These are phyloP conservation scores for Drosophila cardini DNA, from an alignment of 1,140 invertebrate genomes.

Conservation along the genomic window DNA sequence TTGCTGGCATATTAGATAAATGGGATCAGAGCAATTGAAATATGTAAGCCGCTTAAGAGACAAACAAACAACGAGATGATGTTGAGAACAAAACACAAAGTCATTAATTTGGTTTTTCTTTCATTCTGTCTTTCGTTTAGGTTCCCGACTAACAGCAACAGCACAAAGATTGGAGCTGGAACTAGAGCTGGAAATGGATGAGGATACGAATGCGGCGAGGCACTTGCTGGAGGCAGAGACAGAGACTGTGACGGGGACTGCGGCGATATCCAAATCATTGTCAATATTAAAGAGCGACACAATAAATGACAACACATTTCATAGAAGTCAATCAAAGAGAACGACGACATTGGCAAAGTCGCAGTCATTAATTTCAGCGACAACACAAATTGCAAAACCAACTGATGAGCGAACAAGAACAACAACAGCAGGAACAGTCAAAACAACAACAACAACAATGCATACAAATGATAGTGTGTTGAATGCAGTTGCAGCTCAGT, in stretches of 20 bases:
- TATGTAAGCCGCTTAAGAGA: slow-evolving; percentile 54
- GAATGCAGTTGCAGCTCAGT: slow-evolving; percentile 23
- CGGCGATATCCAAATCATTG: slow-evolving; percentile 46
- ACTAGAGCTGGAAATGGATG: neutral
- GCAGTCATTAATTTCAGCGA: slow-evolving; percentile 69
- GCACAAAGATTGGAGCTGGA: neutral
- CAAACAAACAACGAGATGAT: slow-evolving; percentile 11
- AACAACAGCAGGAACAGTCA: slow-evolving; percentile 21
- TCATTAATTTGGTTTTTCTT: slow-evolving; percentile 68
- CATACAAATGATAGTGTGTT: slow-evolving; percentile 21
- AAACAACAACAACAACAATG: slow-evolving; percentile 28
- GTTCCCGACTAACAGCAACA: slow-evolving; percentile 10
- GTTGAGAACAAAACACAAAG: slow-evolving; percentile 66
- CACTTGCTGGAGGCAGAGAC: neutral
- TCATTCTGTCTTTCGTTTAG: slow-evolving; percentile 37
- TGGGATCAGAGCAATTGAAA: slow-evolving; percentile 70
- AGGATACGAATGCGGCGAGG: neutral
- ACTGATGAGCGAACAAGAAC: slow-evolving; percentile 28
- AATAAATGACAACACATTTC: slow-evolving; percentile 74
- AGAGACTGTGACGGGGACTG: slow-evolving; percentile 21
- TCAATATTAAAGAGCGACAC: slow-evolving; percentile 73
- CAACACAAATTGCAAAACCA: slow-evolving; percentile 68
- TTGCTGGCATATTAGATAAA: slow-evolving; percentile 72
- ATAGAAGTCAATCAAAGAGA: slow-evolving; percentile 80
- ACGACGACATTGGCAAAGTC: slow-evolving; percentile 52